Percentiles rank a stretch among this genome's conserved stretches.
phyloP scores from a whole-genome alignment of 2,888 invertebrate genomes.

The Nephrotoma flavescens region DNA sequence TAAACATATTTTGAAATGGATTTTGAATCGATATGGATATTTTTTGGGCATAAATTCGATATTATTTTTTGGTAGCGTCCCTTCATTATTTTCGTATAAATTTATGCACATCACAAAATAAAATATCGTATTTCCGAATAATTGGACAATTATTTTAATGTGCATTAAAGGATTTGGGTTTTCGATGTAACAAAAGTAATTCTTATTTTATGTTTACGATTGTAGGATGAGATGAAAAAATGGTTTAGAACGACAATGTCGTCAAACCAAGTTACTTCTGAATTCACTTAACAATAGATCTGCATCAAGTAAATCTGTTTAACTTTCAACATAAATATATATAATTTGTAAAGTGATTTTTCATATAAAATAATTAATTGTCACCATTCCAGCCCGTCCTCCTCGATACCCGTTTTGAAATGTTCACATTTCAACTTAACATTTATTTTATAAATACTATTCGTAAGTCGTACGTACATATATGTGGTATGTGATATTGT shows the following conservation, averaged over 20 bases:
- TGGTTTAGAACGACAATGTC: neutral
- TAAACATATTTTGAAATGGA: neutral
- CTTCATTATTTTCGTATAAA: neutral
- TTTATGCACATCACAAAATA: neutral
- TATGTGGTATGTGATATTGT: too few species aligned
- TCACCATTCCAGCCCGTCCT: neutral
- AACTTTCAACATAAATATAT: neutral
- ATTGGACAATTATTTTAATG: neutral
- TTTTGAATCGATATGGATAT: neutral
- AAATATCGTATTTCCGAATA: neutral
- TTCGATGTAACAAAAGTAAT: neutral
- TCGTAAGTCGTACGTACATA: too few species aligned
- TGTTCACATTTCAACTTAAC: neutral
- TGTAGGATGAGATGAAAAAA: too few species aligned
- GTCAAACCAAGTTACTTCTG: neutral
- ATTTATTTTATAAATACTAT: too few species aligned
- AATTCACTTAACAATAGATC: neutral
- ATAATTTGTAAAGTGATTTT: neutral
- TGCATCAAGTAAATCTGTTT: neutral
- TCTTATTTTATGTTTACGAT: neutral
- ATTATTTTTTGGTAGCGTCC: neutral
- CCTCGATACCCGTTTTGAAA: neutral
- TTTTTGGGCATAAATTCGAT: neutral
- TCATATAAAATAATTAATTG: neutral
- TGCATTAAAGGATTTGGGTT: neutral